Evolutionary conservation across 2,797 vertebrate species (phyloP).

Genomic region (Zalophus californianus): DNA sequence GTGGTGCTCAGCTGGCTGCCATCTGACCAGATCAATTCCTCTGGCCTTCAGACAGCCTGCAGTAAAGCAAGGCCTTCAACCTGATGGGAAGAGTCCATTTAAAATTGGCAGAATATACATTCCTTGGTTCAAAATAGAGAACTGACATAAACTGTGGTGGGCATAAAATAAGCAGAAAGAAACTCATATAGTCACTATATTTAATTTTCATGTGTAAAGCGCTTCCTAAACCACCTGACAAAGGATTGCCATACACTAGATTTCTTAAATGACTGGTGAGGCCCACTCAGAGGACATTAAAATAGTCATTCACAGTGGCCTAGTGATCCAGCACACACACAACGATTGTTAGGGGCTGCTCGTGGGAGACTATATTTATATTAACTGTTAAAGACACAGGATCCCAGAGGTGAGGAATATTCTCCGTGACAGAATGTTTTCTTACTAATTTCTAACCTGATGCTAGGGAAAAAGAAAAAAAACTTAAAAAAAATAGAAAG

Average conservation of each 20-base stretch:
- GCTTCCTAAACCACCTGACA: background rate
- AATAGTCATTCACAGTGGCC: background rate
- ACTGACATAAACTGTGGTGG: background rate
- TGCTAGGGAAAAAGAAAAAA: background rate
- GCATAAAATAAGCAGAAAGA: background rate
- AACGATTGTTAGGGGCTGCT: background rate
- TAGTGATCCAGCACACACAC: background rate
- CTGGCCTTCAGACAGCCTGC: background rate
- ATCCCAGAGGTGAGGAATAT: background rate
- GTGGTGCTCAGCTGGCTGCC: background rate
- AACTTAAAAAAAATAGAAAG: background rate
- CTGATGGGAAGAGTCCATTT: background rate
- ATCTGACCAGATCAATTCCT: constrained; percentile 46
- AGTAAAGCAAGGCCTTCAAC: background rate
- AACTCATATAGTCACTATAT: background rate
- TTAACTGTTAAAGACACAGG: background rate
- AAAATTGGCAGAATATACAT: background rate
- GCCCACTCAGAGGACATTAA: background rate
- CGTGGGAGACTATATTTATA: background rate
- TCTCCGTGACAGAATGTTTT: background rate
- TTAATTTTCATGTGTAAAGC: background rate
- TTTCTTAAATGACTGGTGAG: background rate
- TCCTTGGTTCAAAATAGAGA: background rate
- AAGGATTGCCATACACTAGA: background rate
- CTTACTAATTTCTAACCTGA: constrained; percentile 7